Percentiles rank a stretch among this genome's conserved stretches.
These are phyloP conservation scores for Pammene fasciana DNA, from an alignment of 2,888 invertebrate genomes.

Conservation along the genomic window DNA sequence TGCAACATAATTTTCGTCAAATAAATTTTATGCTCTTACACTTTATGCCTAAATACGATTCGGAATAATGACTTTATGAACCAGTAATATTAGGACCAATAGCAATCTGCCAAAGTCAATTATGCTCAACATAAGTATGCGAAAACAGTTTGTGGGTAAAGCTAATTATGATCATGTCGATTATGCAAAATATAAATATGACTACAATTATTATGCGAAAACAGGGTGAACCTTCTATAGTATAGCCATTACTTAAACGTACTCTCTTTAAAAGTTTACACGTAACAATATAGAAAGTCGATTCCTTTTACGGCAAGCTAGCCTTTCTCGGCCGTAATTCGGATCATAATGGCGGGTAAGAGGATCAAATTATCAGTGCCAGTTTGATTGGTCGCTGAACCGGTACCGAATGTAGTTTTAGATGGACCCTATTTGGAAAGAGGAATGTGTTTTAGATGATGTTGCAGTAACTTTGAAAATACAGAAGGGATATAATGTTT, in stretches of 20 bases:
- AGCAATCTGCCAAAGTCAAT: no score
- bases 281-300: slow-evolving; percentile 56
- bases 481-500: neutral
- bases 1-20: no score
- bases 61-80: no score
- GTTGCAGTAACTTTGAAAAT: slow-evolving; percentile 1
- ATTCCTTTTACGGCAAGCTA: slow-evolving; percentile 59
- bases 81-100: no score
- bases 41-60: no score
- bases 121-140: no score
- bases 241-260: slow-evolving; percentile 40
- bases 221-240: no score
- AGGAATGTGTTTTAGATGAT: slow-evolving; percentile 27
- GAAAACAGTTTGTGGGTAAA: no score
- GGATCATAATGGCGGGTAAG: slow-evolving; percentile 63
- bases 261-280: slow-evolving; percentile 28
- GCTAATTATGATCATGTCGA: no score
- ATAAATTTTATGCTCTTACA: no score
- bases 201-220: no score
- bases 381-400: slow-evolving; percentile 52
- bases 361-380: slow-evolving; percentile 64
- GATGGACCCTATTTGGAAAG: slow-evolving; percentile 23
- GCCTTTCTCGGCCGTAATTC: slow-evolving; percentile 66
- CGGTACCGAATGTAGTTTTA: slow-evolving; percentile 26
- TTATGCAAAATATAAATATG: no score